phyloP scores from a whole-genome alignment of 2,888 invertebrate genomes.

The Melitaea athalia region DNA sequence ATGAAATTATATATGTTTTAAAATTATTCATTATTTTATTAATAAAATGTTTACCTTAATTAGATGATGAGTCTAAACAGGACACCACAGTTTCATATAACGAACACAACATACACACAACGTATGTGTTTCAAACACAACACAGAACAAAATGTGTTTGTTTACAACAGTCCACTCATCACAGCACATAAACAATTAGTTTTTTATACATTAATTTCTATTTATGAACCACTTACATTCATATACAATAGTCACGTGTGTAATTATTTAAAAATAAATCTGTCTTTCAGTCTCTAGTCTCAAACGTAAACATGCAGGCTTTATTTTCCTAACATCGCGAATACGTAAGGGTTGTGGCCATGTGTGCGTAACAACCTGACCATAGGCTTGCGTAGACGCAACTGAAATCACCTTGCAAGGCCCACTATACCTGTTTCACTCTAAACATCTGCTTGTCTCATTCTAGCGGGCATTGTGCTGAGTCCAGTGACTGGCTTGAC shows the following conservation, averaged over 20 bases:
- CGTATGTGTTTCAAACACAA: constrained; percentile 33
- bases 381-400: constrained; percentile 77
- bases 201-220: background rate
- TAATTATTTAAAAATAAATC: background rate
- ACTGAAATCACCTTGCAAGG: constrained; percentile 83
- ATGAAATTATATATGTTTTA: background rate
- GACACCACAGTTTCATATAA: constrained; percentile 44
- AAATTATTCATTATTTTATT: background rate
- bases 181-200: constrained; percentile 33
- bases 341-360: constrained; percentile 47
- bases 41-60: constrained; percentile 41
- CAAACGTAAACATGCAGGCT: constrained; percentile 31
- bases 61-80: constrained; percentile 35
- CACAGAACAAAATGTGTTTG: constrained; percentile 31
- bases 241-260: constrained; percentile 14
- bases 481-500: constrained; percentile 66
- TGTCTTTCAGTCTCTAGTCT: constrained; percentile 8
- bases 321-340: constrained; percentile 64
- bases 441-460: constrained; percentile 57
- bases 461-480: constrained; percentile 80
- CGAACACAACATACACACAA: constrained; percentile 26
- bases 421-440: constrained; percentile 73
- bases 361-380: constrained; percentile 76
- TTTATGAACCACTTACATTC: constrained; percentile 8
- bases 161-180: constrained; percentile 40